Base-by-base conservation (phyloP, 2,888 invertebrate genomes). In the Cephalotes varians region DNA sequence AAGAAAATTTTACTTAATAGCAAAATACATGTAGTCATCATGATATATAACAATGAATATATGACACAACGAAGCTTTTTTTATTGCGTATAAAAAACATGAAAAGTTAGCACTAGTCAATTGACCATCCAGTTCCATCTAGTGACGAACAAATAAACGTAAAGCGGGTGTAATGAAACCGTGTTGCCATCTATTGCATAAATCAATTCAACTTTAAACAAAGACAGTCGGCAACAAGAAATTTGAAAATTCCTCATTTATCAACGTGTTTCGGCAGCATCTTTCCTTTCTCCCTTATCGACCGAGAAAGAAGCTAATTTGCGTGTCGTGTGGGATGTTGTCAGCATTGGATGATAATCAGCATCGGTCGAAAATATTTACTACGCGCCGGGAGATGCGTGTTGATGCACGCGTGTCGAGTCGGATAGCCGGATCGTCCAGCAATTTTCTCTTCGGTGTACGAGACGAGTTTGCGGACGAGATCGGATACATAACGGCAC, bases 301-400 rank as follows among this genome's bases (percentile, higher is more conserved):
- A 31, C 4, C 6, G 31, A 62, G 34, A 18, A 71, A 2, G 5
- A 37, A 54, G 10, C 10, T 18, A 37, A 34, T n/a, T 31, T 15
- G 21, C 40, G 28, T 40, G 18, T 72, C 56, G 40, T 18, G 31
- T 12, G 18, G 1, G 7, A 40, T n/a, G 71, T 56, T 72, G 37
- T 40, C 28, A 40, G 54, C 72, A 31, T 5, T 51, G 49, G 1
- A n/a, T n/a, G n/a, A n/a, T n/a, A 0, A 25, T 64, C 40, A 64
- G 25, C 44, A 25, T 40, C 64, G 62, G 37, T 76, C 37, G 51
- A 76, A 76, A 76, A 76, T 76, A 76, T 76, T 76, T 76, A 76
- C 51, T 65, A 40, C 51, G 34, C 60, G 65, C 76, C 65, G 76
- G 37, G 51, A 49, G 25, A 28, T 49, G 65, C 74, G 44, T 60